Conservation (phyloP, 37 sponge, comb jelly and placozoan species). For the Crambe crambe region DNA sequence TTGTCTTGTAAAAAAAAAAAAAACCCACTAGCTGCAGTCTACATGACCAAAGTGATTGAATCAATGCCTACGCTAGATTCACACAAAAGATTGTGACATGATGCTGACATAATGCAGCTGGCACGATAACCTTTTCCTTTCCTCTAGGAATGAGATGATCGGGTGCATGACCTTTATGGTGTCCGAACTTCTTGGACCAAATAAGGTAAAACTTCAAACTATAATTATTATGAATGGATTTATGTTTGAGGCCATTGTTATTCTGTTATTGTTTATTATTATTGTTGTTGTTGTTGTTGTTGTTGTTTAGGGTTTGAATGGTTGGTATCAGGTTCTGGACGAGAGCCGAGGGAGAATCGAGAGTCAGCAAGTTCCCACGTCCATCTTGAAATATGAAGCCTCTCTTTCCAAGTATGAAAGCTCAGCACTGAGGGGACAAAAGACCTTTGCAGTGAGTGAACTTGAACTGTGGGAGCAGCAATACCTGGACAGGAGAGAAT, state of each 20-base stretch:
- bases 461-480: too few relatives aligned
- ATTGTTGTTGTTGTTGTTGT: background rate
- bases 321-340: conserved; percentile 79
- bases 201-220: conserved; percentile 26
- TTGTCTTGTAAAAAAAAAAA: too few relatives aligned
- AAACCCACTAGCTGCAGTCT: too few relatives aligned
- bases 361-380: conserved; percentile 45
- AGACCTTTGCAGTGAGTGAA: conserved; percentile 39
- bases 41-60: too few relatives aligned
- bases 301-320: conserved; percentile 48
- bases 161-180: conserved; percentile 78
- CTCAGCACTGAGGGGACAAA: background rate
- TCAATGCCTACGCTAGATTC: too few relatives aligned
- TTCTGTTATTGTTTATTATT: conserved; percentile 5
- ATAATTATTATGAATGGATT: background rate
- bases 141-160: conserved; percentile 75
- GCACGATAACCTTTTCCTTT: too few relatives aligned
- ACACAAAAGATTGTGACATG: too few relatives aligned
- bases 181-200: conserved; percentile 46
- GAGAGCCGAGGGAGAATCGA: conserved; percentile 36
- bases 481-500: background rate
- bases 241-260: background rate
- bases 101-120: too few relatives aligned
- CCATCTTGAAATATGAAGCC: conserved; percentile 17
- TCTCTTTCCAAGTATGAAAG: background rate